These are phyloP conservation scores for Parauchenoglanis punctatus DNA, from an alignment of 2,797 vertebrate genomes.

Conservation along the genomic window DNA sequence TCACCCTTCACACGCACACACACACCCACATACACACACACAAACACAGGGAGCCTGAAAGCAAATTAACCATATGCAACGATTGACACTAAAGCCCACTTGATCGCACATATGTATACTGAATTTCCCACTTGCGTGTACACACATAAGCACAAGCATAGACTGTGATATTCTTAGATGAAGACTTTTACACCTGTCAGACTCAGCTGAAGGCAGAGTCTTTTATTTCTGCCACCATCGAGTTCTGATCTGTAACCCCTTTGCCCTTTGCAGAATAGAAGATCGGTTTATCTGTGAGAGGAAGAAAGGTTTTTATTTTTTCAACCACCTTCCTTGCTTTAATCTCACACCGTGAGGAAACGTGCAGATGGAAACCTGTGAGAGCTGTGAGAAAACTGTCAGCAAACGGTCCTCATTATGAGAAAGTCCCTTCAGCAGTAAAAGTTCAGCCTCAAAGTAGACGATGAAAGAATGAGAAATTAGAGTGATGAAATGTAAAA, in stretches of 20 bases:
- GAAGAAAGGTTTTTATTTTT: slow-evolving; percentile 25
- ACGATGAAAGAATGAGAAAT: slow-evolving; percentile 33
- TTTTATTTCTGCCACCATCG: slow-evolving; percentile 37
- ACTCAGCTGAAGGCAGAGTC: slow-evolving; percentile 19
- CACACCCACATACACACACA: slow-evolving; percentile 10
- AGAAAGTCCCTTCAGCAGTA: slow-evolving; percentile 37
- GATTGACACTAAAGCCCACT: slow-evolving; percentile 3
- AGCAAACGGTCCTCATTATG: slow-evolving; percentile 44
- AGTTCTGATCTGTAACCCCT: slow-evolving; percentile 36
- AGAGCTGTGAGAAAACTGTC: slow-evolving; percentile 32
- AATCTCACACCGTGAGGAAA: slow-evolving; percentile 49
- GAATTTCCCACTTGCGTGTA: slow-evolving; percentile 14
- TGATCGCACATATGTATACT: slow-evolving; percentile 3
- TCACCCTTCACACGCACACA: background rate
- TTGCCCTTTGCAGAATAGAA: slow-evolving; percentile 46
- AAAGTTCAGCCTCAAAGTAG: slow-evolving; percentile 33
- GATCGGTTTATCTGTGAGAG: slow-evolving; percentile 41
- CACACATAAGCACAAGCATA: background rate
- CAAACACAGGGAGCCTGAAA: background rate
- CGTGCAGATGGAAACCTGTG: slow-evolving; percentile 22
- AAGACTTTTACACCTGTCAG: slow-evolving; percentile 47
- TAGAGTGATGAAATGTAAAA: slow-evolving; percentile 62
- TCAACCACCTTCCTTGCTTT: slow-evolving; percentile 7
- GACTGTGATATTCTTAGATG: background rate
- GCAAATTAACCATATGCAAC: background rate